Conservation (phyloP, 2,797 vertebrate genomes). For the Delichon dasypus region DNA sequence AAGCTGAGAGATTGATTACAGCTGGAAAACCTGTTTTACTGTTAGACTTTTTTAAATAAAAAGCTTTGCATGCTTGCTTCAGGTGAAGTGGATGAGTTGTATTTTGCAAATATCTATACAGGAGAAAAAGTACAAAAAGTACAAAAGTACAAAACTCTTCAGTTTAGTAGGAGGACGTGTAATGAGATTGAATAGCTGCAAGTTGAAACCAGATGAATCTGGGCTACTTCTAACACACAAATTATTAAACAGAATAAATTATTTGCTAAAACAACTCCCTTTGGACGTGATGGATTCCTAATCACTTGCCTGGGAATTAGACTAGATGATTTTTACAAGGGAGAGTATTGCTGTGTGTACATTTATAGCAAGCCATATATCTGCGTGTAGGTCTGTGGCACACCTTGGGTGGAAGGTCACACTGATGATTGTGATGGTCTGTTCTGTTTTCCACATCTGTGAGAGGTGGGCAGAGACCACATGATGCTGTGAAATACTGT, state of each 20-base stretch:
- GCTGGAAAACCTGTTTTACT: constrained; percentile 6
- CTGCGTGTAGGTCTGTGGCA: not conserved
- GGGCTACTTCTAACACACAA: not conserved
- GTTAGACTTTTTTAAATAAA: not conserved
- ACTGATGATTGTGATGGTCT: not conserved
- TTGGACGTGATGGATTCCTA: not conserved
- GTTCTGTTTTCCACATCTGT: not conserved
- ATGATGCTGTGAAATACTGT: not conserved
- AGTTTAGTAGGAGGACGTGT: not conserved
- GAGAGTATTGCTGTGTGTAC: not conserved
- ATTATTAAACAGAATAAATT: constrained; percentile 30
- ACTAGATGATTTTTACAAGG: not conserved
- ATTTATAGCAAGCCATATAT: not conserved
- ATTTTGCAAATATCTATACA: not conserved
- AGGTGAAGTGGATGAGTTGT: not conserved
- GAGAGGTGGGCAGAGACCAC: not conserved
- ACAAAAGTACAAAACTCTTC: not conserved
- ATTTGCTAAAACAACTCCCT: not conserved
- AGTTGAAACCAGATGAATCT: constrained; percentile 23
- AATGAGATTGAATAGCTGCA: not conserved
- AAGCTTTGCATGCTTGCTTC: not conserved
- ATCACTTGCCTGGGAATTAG: not conserved
- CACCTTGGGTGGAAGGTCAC: not conserved
- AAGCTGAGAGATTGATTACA: not conserved
- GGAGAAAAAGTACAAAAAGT: not conserved